phyloP scores from a whole-genome alignment of 1,140 invertebrate genomes.

The Drosophila murphyi region DNA sequence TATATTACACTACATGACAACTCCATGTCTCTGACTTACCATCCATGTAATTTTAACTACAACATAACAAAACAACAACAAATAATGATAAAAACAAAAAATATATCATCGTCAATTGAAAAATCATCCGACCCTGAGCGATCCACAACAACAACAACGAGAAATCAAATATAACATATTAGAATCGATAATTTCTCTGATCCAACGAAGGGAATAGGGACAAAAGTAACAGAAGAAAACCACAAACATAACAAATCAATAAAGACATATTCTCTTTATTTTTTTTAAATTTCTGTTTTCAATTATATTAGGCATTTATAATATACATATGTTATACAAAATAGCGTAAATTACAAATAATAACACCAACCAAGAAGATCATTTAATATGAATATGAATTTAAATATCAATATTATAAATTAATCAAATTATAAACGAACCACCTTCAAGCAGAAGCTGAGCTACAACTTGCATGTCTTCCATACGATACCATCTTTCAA shows the following conservation, averaged over 20 bases:
- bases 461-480: constrained; percentile 25
- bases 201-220: constrained; percentile 2
- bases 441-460: constrained; percentile 17
- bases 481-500: constrained; percentile 6
- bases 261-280: background rate
- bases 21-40: constrained; percentile 28
- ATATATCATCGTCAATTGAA: constrained; percentile 4
- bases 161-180: constrained; percentile 1
- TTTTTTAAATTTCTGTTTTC: background rate
- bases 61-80: constrained; percentile 1
- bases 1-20: constrained; percentile 40
- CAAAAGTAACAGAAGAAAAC: constrained; percentile 4
- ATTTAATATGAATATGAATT: background rate
- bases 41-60: constrained; percentile 37
- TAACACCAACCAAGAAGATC: constrained; percentile 4
- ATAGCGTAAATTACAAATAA: background rate
- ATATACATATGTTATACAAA: constrained; percentile 1
- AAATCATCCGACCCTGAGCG: constrained; percentile 14
- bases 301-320: background rate
- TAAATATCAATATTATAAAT: background rate
- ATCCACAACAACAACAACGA: constrained; percentile 8
- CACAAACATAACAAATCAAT: background rate
- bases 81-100: constrained; percentile 17
- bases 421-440: background rate
- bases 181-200: too few species aligned